Percentiles rank a stretch among this genome's conserved stretches.
phyloP scores from a whole-genome alignment of 2,797 vertebrate genomes.

The Cyprinodon diabolis region DNA sequence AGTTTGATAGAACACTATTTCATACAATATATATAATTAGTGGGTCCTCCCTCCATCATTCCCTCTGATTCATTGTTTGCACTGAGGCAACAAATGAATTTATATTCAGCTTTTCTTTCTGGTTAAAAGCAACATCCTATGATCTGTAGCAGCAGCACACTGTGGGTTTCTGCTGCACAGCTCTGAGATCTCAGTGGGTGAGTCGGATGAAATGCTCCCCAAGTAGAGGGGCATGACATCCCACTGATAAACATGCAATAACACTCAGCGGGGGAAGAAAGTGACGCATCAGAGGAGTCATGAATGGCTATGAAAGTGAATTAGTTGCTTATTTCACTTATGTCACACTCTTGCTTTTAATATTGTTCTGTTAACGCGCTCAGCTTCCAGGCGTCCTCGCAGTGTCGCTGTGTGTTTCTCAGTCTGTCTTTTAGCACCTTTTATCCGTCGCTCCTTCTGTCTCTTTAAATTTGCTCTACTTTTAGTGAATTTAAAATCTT shows the following conservation, averaged over 20 bases:
- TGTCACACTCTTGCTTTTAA: conserved; percentile 46
- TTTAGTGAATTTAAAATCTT: conserved; percentile 11
- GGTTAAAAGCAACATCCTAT: conserved; percentile 22
- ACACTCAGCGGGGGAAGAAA: conserved; percentile 49
- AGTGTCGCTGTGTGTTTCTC: conserved; percentile 19
- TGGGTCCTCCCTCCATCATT: no score
- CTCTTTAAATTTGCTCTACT: conserved; percentile 24
- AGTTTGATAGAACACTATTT: no score
- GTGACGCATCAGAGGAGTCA: conserved; percentile 33
- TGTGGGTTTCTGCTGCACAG: conserved; percentile 2
- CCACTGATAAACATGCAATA: conserved; percentile 60
- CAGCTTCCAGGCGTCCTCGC: conserved; percentile 18
- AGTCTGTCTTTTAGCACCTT: conserved; percentile 6
- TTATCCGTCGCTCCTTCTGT: conserved; percentile 23
- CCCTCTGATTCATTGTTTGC: neutral
- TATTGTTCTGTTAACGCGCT: conserved; percentile 37
- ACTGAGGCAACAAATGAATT: conserved; percentile 11
- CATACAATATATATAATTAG: no score
- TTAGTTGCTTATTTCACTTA: conserved; percentile 40
- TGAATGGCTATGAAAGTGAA: conserved; percentile 59
- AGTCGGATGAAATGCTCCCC: conserved; percentile 66
- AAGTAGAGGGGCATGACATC: conserved; percentile 50
- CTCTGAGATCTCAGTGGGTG: conserved; percentile 52
- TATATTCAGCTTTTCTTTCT: conserved; percentile 33
- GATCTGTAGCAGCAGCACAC: conserved; percentile 33